Base-by-base conservation (phyloP, 1,140 invertebrate genomes). In the Battus philenor region DNA sequence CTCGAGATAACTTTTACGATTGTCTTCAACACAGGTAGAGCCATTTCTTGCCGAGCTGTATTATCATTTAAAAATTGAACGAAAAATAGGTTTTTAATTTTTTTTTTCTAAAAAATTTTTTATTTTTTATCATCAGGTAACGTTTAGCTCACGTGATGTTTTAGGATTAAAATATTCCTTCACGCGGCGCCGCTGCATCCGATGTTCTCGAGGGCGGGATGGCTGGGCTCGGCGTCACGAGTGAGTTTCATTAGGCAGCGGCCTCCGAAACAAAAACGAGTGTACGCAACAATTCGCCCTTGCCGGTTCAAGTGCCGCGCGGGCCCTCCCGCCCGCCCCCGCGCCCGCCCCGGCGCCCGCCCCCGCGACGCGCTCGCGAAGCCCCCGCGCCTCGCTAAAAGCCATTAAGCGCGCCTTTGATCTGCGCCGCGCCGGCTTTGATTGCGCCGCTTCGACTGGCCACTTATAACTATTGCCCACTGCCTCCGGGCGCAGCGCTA, bases 391-490 rank as follows among this genome's bases (percentile, higher is more conserved):
- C 47, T 62, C 53, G 54, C 63, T 58, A 60, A 66, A 66, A 66
- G 53, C 66, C 51, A 59, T 54, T 55, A 41, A 71, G 54, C 29
- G 53, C 43, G 53, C 51, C 71, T 80, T 80, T 80, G 76, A 80
- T 77, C 51, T 65, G 47, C 54, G 46, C 65, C 67, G 65, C 64
- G 59, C 44, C 47, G 52, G 44, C 59, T 74, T 60, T 72, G 69
- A 74, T 72, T 64, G 61, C 59, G 48, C 54, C 57, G 59, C 66
- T 70, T 70, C 73, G 68, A 69, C 67, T 75, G 69, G 51, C 71
- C 74, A 75, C 71, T 75, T 79, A 68, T 62, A 69, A 62, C 57
- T 63, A 63, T 63, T 55, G 56, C 59, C 48, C 16, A 39, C 27
- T 22, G 22, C 16, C 38, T 39, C 15, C 20, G 13, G 38, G 24